phyloP scores from a whole-genome alignment of 2,797 vertebrate genomes.

The Xenops minutus region DNA sequence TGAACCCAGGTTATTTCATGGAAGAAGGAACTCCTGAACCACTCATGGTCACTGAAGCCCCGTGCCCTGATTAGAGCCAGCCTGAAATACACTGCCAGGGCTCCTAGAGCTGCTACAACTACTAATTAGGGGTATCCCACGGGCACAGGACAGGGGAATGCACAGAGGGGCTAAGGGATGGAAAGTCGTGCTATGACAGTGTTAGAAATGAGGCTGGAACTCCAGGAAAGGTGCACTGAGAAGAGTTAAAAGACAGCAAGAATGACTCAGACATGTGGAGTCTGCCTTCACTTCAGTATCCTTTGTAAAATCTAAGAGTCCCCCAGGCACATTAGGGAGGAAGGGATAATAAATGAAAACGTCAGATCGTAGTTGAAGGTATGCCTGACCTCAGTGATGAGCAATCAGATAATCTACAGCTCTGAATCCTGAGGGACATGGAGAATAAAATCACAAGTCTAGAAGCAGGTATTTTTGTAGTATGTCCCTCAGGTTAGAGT shows the following conservation, averaged over 20 bases:
- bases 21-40: neutral
- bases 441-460: neutral
- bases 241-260: neutral
- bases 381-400: neutral
- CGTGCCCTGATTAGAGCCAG: neutral
- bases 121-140: neutral
- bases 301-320: neutral
- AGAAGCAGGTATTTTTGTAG: neutral
- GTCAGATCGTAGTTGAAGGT: neutral
- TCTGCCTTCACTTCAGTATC: neutral
- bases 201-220: neutral
- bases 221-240: neutral
- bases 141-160: neutral
- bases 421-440: neutral
- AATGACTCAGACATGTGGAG: neutral
- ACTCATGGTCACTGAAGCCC: neutral
- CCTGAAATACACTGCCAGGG: neutral
- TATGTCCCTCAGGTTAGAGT: neutral
- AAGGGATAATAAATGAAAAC: neutral
- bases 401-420: neutral
- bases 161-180: neutral
- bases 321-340: neutral
- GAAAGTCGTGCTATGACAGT: neutral
- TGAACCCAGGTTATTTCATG: rapidly evolving
- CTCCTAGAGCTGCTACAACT: neutral